These are phyloP conservation scores for Tenthredo amoena DNA, from an alignment of 2,888 invertebrate species.

Conservation along the genomic window DNA sequence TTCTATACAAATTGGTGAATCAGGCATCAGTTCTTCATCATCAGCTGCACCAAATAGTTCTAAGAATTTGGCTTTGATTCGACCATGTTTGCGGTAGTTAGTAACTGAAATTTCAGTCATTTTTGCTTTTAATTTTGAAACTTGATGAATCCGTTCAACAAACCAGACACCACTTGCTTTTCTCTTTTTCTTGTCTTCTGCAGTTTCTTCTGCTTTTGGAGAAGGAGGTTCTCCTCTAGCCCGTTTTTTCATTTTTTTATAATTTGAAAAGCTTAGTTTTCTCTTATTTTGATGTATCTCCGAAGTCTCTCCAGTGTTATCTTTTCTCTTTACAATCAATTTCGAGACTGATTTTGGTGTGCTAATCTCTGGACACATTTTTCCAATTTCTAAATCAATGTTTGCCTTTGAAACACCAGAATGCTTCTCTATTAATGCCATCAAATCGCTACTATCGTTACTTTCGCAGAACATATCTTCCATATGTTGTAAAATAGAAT, in stretches of 20 bases:
- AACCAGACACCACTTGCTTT: conserved; percentile 69
- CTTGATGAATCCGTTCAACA: conserved; percentile 70
- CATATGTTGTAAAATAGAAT: conserved; percentile 70
- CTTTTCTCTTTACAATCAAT: conserved; percentile 29
- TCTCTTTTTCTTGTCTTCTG: conserved; percentile 62
- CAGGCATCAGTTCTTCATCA: conserved; percentile 79
- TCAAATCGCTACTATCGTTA: conserved; percentile 71
- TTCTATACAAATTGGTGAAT: conserved; percentile 80
- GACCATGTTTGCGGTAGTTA: conserved; percentile 69
- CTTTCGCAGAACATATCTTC: conserved; percentile 73
- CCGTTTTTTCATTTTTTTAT: conserved; percentile 63
- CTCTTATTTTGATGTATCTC: conserved; percentile 55
- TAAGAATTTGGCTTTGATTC: conserved; percentile 76
- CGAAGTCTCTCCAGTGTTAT: conserved; percentile 50
- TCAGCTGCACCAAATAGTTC: conserved; percentile 80
- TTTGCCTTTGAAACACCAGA: conserved; percentile 68
- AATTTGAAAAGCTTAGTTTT: conserved; percentile 67
- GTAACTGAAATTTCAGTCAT: conserved; percentile 68
- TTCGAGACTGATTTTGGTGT: conserved; percentile 26
- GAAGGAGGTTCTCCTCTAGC: conserved; percentile 53
- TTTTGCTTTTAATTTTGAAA: conserved; percentile 65
- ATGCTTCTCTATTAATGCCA: conserved; percentile 69
- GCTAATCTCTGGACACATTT: conserved; percentile 63
- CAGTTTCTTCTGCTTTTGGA: conserved; percentile 55
- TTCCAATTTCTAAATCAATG: conserved; percentile 67